phyloP scores from a whole-genome alignment of 2,113 vertebrate genomes.

The Chaenocephalus aceratus region DNA sequence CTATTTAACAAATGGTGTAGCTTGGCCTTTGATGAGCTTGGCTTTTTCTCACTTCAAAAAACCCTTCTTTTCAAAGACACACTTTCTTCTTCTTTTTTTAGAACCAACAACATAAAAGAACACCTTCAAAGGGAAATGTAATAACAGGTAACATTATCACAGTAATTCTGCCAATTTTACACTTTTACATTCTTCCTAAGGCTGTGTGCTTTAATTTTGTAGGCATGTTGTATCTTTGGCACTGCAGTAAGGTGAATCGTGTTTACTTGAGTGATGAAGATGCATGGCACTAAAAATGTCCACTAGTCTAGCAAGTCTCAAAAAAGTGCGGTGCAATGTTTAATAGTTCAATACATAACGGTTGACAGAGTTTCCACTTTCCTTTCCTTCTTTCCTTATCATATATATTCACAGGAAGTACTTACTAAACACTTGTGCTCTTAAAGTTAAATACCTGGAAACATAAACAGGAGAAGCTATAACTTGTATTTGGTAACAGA shows the following conservation, averaged over 20 bases:
- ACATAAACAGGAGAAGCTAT: not conserved
- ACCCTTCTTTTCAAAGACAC: not conserved
- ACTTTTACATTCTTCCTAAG: not conserved
- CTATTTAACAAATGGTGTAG: too few relatives aligned
- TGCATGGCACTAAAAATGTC: not conserved
- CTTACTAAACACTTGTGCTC: not conserved
- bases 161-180: not conserved
- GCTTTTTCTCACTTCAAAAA: not conserved
- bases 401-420: not conserved
- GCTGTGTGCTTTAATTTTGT: not conserved
- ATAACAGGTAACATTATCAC: constrained; percentile 58
- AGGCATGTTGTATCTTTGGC: not conserved
- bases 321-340: not conserved
- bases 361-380: too few relatives aligned
- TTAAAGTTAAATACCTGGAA: not conserved
- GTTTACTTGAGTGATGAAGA: not conserved
- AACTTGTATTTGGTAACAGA: not conserved
- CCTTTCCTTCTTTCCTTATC: not conserved
- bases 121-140: constrained; percentile 29
- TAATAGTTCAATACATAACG: not conserved
- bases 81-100: constrained; percentile 21
- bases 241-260: not conserved
- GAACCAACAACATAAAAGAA: constrained; percentile 38
- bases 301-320: not conserved
- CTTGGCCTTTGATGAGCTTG: too few relatives aligned